Base-by-base conservation (phyloP, 2,113 vertebrate genomes). In the Ammodytes dubius region DNA sequence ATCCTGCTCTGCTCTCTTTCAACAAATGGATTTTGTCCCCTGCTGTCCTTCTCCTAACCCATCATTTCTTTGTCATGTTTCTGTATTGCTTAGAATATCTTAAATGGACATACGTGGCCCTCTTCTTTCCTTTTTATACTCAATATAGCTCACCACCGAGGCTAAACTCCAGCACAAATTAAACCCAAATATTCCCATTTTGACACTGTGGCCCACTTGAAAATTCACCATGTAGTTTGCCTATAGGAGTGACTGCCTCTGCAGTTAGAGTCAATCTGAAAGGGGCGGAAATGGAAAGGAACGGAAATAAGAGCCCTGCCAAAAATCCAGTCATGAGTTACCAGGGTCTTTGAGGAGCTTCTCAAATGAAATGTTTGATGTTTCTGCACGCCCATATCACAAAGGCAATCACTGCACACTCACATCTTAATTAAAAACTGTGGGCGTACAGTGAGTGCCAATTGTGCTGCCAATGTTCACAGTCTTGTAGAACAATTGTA, bases 11-110 rank as follows among this genome's bases (percentile, higher is more conserved):
- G 77, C 81, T 86, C 86, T 81, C 70, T 90, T 91, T 84, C 84
- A 87, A 86, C 77, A 89, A 91, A 93, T 92, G 53, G 85, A 93
- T 87, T 89, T 72, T 88, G 76, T 87, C 70, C 74, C 72, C 78
- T 45, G 77, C 76, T 74, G 72, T 90, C 79, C 87, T 91, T 88
- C 72, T 76, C 19, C 5, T n/a, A 43, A 74, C 65, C 50, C 57
- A 69, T 84, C 47, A 77, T 79, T 46, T 75, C 81, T 83, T 83
- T 72, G 40, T 80, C 59, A 27, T 58, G 52, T 68, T 72, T 87
- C 50, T 76, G 65, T 73, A 59, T 84, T 75, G 80, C 52, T 82
- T 14, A 66, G 17, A 84, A 81, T 78, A 80, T 71, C 19, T 60
- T 69, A 86, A 75, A 70, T 11, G 42, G 43, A 17, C 71, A 58